Evolutionary conservation across 2,888 invertebrate genomes (phyloP), one percentile per base, ranked within the genome.

Genomic region (Agonum fuliginosum): DNA sequence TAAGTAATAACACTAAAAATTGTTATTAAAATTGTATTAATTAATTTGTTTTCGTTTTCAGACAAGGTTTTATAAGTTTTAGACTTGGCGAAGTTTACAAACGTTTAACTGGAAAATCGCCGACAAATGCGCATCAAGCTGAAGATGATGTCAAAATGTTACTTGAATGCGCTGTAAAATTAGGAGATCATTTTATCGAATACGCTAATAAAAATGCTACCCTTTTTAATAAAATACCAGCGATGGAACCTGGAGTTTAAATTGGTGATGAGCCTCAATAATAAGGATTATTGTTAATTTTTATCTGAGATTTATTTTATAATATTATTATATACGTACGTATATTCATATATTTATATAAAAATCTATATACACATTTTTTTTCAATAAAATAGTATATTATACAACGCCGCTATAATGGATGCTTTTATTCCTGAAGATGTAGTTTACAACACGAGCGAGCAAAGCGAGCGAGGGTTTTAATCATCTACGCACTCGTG

Each of bases 71-170:
- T n/a, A n/a, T n/a, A n/a, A n/a, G 88, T 79, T 93, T 90, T 82
- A 89, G 88, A 81, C 85, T 94, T 37, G 78, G 79, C 0, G 88
- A 88, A 76, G 83, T 94, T 34, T 93, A 90, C 83, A 85, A 88
- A 79, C 88, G 90, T 65, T 84, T 92, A 20, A 86, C 91, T 51
- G 86, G 87, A 1, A 87, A 86, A 73, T 82, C 87, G 8, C 86
- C 89, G 0, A 54, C 81, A 1, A 84, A 88, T 81, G 87, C 89
- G 0, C 94, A 95, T 83, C 88, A 89, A 80, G 93, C 94, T 0
- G 94, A 94, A 85, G 89, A 85, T 0, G 94, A 95, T 84, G 92
- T 92, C 30, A 80, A 89, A 1, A 90, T 90, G 87, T 86, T 94
- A 67, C 83, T 93, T 8, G 88, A 90, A 80, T 91, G 93, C 83